phyloP scores from a whole-genome alignment of 1,140 invertebrate species.

The Lysiphlebus fabarum region DNA sequence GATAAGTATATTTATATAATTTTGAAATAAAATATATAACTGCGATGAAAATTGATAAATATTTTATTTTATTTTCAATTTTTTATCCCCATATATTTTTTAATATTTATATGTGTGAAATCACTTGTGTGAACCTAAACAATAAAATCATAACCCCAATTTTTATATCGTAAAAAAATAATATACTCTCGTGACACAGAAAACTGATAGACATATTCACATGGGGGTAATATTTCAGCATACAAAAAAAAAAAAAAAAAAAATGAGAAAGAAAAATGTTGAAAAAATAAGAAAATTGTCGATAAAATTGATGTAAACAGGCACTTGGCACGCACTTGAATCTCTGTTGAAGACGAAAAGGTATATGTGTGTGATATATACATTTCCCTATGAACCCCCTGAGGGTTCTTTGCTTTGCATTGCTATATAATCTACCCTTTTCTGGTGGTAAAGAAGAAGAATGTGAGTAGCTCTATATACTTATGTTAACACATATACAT shows the following conservation, averaged over 20 bases:
- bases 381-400: neutral
- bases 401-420: slow-evolving; percentile 17
- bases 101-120: no score
- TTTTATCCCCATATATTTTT: no score
- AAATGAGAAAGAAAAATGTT: slow-evolving; percentile 11
- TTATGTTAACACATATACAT: neutral
- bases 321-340: slow-evolving; percentile 40
- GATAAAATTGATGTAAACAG: slow-evolving; percentile 55
- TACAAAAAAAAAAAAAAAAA: neutral
- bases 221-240: no score
- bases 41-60: no score
- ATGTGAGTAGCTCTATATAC: slow-evolving; percentile 32
- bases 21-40: no score
- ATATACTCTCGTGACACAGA: no score
- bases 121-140: no score
- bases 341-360: slow-evolving; percentile 3
- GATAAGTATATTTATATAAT: no score
- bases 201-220: no score
- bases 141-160: no score
- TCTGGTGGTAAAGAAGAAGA: neutral
- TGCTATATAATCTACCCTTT: slow-evolving; percentile 24
- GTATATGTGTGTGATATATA: slow-evolving; percentile 4
- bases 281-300: slow-evolving; percentile 46
- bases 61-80: no score
- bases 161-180: no score